Percentiles rank a stretch among this genome's conserved stretches.
These are phyloP conservation scores for Cryptotis parvus DNA, from an alignment of 2,113 vertebrate species.

Conservation along the genomic window DNA sequence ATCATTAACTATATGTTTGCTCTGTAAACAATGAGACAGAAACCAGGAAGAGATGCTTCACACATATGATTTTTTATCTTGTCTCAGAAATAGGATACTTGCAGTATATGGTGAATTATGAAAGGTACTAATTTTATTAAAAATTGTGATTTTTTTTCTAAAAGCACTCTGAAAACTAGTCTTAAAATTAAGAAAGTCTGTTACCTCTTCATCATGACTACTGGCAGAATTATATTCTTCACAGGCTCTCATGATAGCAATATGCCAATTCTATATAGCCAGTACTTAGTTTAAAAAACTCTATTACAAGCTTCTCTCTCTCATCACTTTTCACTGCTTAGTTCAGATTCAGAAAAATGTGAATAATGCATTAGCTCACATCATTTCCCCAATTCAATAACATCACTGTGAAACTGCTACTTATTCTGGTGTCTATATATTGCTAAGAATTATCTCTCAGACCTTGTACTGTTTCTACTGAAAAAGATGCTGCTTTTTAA, in stretches of 20 bases:
- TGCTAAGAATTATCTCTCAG: not conserved
- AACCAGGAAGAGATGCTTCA: too few relatives aligned
- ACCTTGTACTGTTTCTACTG: not conserved
- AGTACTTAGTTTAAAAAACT: not conserved
- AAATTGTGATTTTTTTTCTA: not conserved
- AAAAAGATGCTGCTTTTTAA: not conserved
- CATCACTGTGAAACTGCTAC: not conserved
- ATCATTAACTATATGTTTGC: too few relatives aligned
- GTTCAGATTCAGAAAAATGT: slow-evolving; percentile 40
- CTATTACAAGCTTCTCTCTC: slow-evolving; percentile 2
- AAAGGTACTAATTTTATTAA: too few relatives aligned
- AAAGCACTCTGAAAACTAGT: not conserved
- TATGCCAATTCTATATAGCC: not conserved
- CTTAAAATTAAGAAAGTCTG: not conserved
- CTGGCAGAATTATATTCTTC: not conserved
- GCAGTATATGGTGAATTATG: too few relatives aligned
- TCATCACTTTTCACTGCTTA: slow-evolving; percentile 25
- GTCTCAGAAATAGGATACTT: too few relatives aligned
- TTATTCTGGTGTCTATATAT: not conserved
- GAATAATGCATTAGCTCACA: slow-evolving; percentile 34
- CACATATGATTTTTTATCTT: too few relatives aligned
- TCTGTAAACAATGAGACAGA: too few relatives aligned
- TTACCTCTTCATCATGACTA: not conserved
- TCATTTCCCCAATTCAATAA: not conserved
- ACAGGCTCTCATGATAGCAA: not conserved